Base-by-base conservation (phyloP, 2,888 invertebrate species). In the Drosophila emarginata region DNA sequence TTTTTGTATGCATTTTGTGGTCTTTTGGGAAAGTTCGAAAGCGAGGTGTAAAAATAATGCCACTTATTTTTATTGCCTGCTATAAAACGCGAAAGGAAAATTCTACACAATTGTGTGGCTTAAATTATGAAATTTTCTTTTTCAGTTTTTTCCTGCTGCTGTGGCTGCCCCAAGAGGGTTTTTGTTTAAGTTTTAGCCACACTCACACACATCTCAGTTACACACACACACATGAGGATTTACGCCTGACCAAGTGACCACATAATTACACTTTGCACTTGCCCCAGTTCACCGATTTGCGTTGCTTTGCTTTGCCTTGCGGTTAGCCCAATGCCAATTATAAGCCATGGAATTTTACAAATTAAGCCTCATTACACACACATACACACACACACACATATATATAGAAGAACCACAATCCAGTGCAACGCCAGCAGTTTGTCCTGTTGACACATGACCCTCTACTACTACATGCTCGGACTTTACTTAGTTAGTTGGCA, bases 211-310 rank as follows among this genome's bases (percentile, higher is more conserved):
- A 36, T 6, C 28, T 28, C 28, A 28, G 5, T 36, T 3, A 4
- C 32, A 32, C 32, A 65, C 54, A 71, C 59, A 62, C 61, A 61
- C 58, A 67, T 72, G 76, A 53, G 50, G 58, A 60, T 67, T 75
- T 58, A 64, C 67, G 68, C 62, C 68, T 69, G 66, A 73, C 79
- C 79, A 72, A 69, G 70, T 75, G 72, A 79, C 83, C 83, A 78
- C 87, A 87, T 83, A 87, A 83, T 83, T 87, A 87, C 79, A 73
- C 60, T 64, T 57, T 80, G 75, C 86, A 77, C 76, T 84, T 87
- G 68, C 70, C 77, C 68, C 70, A 66, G 56, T 68, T 69, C 39
- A 39, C 7, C 50, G 52, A 37, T 66, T 60, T 52, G 26, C 37
- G 63, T 71, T 74, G 65, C 72, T 61, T 68, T 71, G 74, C 74